Evolutionary conservation across 2,113 vertebrate species (phyloP).

Genomic region (Corapipo altera): DNA sequence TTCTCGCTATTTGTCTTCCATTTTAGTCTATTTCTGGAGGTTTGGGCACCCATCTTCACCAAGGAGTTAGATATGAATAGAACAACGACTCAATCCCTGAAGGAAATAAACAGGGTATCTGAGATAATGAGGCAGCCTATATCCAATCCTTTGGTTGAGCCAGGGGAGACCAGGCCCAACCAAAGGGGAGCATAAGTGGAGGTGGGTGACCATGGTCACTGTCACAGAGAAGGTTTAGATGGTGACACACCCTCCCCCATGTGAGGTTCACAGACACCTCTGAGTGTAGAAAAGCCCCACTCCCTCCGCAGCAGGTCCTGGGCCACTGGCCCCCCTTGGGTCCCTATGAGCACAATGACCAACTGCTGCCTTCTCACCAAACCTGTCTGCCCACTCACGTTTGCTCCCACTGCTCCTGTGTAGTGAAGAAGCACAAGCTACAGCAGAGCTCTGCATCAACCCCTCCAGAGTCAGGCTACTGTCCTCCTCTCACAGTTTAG

Average conservation of each 20-base stretch:
- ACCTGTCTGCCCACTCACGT: not conserved
- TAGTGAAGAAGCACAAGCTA: not conserved
- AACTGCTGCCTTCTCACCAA: not conserved
- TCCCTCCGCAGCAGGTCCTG: not conserved
- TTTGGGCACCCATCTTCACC: not conserved
- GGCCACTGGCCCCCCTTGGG: not conserved
- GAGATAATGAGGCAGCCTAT: not conserved
- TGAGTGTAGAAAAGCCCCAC: not conserved
- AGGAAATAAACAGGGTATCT: not conserved
- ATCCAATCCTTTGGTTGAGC: not conserved
- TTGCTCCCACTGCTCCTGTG: not conserved
- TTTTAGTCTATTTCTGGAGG: not conserved
- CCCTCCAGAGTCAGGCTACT: fast-evolving
- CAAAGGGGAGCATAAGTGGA: not conserved
- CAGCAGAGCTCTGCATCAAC: not conserved
- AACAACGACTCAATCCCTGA: not conserved
- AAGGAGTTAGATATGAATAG: not conserved
- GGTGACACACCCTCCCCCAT: not conserved
- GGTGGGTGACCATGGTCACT: not conserved
- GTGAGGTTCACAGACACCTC: fast-evolving
- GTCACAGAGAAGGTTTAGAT: not conserved
- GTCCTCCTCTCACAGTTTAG: fast-evolving
- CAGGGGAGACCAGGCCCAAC: not conserved
- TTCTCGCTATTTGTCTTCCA: not conserved
- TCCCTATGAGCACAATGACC: not conserved